Conservation (phyloP, 2,113 vertebrate species). For the Paralichthys olivaceus region DNA sequence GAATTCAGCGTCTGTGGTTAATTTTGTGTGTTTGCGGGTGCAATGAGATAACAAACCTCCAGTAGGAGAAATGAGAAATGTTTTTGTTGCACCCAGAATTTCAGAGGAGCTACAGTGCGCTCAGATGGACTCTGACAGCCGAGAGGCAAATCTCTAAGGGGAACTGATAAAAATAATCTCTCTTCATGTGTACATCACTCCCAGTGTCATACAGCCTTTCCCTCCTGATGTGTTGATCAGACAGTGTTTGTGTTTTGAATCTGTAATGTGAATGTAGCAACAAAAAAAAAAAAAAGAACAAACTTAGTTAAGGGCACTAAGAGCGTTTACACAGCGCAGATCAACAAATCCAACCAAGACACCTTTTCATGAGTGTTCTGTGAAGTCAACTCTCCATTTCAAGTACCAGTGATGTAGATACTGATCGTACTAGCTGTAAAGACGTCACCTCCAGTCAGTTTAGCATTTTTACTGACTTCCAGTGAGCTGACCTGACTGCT, state of each 20-base stretch:
- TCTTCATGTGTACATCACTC: constrained; percentile 42
- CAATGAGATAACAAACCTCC: constrained; percentile 53
- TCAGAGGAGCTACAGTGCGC: constrained; percentile 59
- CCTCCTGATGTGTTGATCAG: constrained; percentile 39
- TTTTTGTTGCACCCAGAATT: constrained; percentile 67
- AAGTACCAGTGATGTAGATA: constrained; percentile 25
- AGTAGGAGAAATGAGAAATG: constrained; percentile 16
- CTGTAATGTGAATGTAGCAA: constrained; percentile 59
- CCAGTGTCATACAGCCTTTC: constrained; percentile 36
- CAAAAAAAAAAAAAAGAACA: constrained; percentile 52
- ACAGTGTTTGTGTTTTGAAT: constrained; percentile 51
- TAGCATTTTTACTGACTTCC: constrained; percentile 37
- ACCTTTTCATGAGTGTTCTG: constrained; percentile 31
- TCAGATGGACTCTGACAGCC: constrained; percentile 53
- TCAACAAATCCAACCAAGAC: constrained; percentile 21
- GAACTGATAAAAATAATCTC: constrained; percentile 33
- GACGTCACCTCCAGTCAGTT: constrained; percentile 38
- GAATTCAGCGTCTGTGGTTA: constrained; percentile 65
- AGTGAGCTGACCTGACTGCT: constrained; percentile 56
- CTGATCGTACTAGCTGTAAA: constrained; percentile 10
- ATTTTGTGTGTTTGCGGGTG: constrained; percentile 66
- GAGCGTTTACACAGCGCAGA: constrained; percentile 55
- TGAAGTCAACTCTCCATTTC: constrained; percentile 39
- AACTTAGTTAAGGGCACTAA: constrained; percentile 41
- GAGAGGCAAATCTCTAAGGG: constrained; percentile 48